Percentiles rank a stretch among this genome's conserved stretches.
phyloP scores from a whole-genome alignment of 2,888 invertebrate species.

The Penaeus monodon region DNA sequence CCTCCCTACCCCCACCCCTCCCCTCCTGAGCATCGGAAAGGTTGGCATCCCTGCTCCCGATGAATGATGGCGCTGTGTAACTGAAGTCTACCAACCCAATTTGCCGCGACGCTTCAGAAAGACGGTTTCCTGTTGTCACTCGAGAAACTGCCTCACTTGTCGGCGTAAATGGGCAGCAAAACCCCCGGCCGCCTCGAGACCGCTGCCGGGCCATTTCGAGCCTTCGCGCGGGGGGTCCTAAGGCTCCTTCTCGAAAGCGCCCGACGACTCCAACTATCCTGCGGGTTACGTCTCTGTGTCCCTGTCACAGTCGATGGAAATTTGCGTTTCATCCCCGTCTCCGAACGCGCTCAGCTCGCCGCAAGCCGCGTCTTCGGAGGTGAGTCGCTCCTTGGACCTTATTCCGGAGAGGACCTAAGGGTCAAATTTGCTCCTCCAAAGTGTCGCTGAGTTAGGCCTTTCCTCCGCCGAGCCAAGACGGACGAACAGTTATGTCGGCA shows the following conservation, averaged over 20 bases:
- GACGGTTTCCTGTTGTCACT: conserved; percentile 44
- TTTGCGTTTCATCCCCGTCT: no score
- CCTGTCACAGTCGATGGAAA: no score
- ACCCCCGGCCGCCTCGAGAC: neutral
- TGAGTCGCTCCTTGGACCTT: no score
- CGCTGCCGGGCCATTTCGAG: neutral
- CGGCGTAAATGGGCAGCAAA: neutral
- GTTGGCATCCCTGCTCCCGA: neutral
- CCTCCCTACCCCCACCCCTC: no score
- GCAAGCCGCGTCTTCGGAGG: no score
- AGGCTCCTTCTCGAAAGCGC: neutral
- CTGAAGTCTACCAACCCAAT: conserved; percentile 42
- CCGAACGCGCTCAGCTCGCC: no score
- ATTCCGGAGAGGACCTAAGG: neutral
- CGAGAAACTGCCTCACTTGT: conserved; percentile 22
- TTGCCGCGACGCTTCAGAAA: conserved; percentile 39
- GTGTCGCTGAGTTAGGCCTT: neutral
- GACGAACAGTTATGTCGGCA: neutral
- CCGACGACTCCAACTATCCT: neutral
- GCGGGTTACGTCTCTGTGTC: neutral
- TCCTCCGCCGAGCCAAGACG: neutral
- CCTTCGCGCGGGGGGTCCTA: neutral
- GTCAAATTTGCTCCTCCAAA: neutral
- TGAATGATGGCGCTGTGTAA: conserved; percentile 37
- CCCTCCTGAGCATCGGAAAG: no score